These are phyloP conservation scores for Leptopilina syphax DNA, from an alignment of 2,888 invertebrate genomes.

Conservation along the genomic window DNA sequence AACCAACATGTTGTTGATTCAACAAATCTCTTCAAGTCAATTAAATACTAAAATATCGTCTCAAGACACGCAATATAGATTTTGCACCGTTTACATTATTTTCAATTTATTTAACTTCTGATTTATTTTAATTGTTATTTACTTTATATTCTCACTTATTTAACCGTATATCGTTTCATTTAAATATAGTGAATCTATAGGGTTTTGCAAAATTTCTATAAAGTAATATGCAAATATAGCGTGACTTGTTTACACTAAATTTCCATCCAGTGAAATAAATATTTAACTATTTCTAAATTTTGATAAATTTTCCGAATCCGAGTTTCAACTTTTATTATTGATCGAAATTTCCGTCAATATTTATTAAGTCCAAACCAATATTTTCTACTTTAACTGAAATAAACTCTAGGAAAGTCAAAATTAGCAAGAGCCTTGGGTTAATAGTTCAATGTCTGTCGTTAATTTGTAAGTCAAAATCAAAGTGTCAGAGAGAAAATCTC, in stretches of 20 bases:
- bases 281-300: not conserved
- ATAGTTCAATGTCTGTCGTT: no score
- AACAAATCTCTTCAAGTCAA: constrained; percentile 27
- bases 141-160: constrained; percentile 3
- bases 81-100: constrained; percentile 11
- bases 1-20: constrained; percentile 33
- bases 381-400: no score
- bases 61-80: constrained; percentile 21
- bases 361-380: no score
- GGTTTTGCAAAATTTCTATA: not conserved
- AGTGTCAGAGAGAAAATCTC: no score
- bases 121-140: constrained; percentile 3
- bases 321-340: no score
- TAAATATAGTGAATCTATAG: not conserved
- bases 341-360: no score
- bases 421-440: no score
- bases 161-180: not conserved
- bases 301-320: no score
- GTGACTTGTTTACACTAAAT: not conserved
- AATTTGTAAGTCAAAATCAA: no score
- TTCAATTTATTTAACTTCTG: constrained; percentile 21
- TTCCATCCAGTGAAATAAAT: not conserved
- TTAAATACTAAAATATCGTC: constrained; percentile 26
- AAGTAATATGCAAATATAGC: constrained; percentile 14
- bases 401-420: no score